Conservation (phyloP, 2,888 invertebrate genomes). For the Lapara coniferarum region DNA sequence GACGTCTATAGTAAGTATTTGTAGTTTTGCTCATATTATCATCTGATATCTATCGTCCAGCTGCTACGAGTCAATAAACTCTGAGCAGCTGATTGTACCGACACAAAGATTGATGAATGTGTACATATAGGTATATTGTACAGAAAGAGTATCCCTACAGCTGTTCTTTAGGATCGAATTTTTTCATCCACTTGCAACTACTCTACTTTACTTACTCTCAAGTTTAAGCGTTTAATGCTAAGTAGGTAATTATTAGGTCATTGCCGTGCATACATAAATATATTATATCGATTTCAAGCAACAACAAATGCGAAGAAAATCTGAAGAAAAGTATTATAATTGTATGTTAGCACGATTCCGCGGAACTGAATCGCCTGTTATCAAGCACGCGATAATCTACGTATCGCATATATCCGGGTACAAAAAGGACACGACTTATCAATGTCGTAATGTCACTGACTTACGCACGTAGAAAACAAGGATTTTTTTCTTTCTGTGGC, state of each 20-base stretch:
- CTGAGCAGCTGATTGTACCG: constrained; percentile 8
- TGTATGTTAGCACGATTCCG: background rate
- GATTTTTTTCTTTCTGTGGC: background rate
- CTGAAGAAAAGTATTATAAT: background rate
- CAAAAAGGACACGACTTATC: constrained; percentile 2
- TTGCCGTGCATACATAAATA: no score
- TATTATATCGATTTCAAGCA: no score
- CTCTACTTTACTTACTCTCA: no score
- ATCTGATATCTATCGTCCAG: constrained; percentile 13
- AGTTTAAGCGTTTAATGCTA: no score
- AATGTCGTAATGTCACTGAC: background rate
- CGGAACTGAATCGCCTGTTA: background rate
- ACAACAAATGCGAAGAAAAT: background rate
- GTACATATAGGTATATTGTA: background rate
- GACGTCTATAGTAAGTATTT: background rate
- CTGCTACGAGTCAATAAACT: constrained; percentile 7
- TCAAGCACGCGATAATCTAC: constrained; percentile 10
- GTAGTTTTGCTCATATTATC: constrained; percentile 7
- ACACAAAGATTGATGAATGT: constrained; percentile 13
- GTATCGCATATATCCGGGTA: constrained; percentile 23
- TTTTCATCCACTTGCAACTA: no score
- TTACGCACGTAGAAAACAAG: background rate
- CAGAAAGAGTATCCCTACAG: background rate
- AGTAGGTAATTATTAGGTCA: no score
- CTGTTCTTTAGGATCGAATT: no score